Conservation (phyloP, 2,888 invertebrate species). For the Rhingia rostrata region DNA sequence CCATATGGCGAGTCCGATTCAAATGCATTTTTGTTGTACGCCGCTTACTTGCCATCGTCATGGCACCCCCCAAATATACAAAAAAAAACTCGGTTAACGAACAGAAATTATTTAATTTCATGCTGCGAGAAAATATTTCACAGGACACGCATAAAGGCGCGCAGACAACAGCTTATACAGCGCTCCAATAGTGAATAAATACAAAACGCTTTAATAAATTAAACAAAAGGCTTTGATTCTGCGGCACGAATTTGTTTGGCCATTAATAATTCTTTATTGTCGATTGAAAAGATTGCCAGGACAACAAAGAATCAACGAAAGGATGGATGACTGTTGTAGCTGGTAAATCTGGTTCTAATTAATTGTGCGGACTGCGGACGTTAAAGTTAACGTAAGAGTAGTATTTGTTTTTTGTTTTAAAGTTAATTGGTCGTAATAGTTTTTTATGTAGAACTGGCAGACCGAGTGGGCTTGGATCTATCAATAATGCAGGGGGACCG, state of each 20-base stretch:
- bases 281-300: constrained; percentile 69
- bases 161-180: constrained; percentile 12
- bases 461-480: neutral
- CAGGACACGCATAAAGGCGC: constrained; percentile 63
- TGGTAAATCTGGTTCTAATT: constrained; percentile 67
- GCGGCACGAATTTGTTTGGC: constrained; percentile 71
- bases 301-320: constrained; percentile 26
- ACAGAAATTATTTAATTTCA: constrained; percentile 51
- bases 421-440: constrained; percentile 37
- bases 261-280: constrained; percentile 74
- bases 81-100: constrained; percentile 35
- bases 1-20: constrained; percentile 57
- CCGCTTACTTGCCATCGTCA: constrained; percentile 15
- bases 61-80: neutral
- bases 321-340: constrained; percentile 56
- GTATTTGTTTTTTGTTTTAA: constrained; percentile 24
- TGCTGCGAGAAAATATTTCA: constrained; percentile 62
- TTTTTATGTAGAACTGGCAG: neutral
- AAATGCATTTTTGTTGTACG: constrained; percentile 65
- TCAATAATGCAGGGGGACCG: constrained; percentile 54
- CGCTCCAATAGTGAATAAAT: constrained; percentile 51
- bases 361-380: constrained; percentile 49
- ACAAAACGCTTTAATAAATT: constrained; percentile 67
- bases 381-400: neutral
- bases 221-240: constrained; percentile 59